Evolutionary conservation across 2,113 vertebrate genomes (phyloP), one percentile per base, ranked within the genome.

Genomic region (Macrotus californicus): DNA sequence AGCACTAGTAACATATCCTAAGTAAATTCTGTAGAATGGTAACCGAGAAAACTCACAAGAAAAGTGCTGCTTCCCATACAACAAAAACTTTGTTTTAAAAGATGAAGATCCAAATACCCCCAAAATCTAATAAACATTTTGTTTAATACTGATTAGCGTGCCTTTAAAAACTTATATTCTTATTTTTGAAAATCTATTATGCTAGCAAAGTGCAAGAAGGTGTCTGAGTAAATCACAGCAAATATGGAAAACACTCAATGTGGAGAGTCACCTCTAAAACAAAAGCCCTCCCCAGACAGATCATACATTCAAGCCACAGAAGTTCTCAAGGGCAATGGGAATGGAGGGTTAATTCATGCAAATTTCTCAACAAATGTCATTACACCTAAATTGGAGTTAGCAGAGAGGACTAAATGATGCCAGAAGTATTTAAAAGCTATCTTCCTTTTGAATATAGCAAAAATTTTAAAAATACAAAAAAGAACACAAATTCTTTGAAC

Each of bases 81-180:
- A 93, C 8, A 56, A 93, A 86, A 93, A 90, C 5, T 6, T 56
- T 69, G 77, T 61, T 89, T 76, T 89, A 69, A 94, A 92, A 96
- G 54, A 79, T 11, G 43, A 69, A 87, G 36, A 88, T 34, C 36
- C 22, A 41, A 91, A 93, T 46, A 81, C 19, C 5, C 5, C 9
- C 54, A n/a, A 94, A 92, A 79, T 73, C 11, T 59, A 83, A 81
- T 50, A n/a, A 73, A 80, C n/a, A 85, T 59, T 91, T 41, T 70
- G 22, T 26, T 83, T 66, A 94, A 66, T 54, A 83, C 46, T 91
- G 70, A 83, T 41, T 24, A 29, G 9, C n/a, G 6, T 48, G 11
- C 34, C 26, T 89, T 84, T 92, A 75, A 92, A 80, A 66, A 31
- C 8, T 24, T 85, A 56, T 39, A 59, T 88, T 79, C 43, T 75